phyloP scores from a whole-genome alignment of 2,113 vertebrate species.

The Bubo blakistoni region DNA sequence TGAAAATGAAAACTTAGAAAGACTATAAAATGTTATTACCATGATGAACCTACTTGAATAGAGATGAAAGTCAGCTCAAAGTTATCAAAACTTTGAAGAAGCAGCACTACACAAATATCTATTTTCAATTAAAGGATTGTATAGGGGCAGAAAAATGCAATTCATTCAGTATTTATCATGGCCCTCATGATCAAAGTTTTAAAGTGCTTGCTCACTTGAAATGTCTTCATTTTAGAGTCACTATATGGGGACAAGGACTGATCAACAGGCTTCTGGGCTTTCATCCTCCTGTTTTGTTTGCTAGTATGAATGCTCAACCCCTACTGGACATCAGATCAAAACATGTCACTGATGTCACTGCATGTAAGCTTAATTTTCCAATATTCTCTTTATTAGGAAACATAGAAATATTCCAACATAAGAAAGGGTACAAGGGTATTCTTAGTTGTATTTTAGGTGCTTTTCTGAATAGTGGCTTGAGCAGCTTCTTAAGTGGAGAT shows the following conservation, averaged over 20 bases:
- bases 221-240: not conserved
- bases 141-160: not conserved
- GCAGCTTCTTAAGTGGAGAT: not conserved
- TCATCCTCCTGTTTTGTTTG: not conserved
- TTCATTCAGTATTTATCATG: not conserved
- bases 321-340: not conserved
- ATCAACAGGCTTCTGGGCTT: not conserved
- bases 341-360: not conserved
- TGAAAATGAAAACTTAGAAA: conserved; percentile 27
- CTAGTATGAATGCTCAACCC: not conserved
- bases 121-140: not conserved
- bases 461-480: not conserved
- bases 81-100: conserved; percentile 16
- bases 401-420: not conserved
- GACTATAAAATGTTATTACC: conserved; percentile 31
- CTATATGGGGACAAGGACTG: not conserved
- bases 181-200: not conserved
- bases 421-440: not conserved
- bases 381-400: not conserved
- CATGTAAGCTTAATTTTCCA: not conserved
- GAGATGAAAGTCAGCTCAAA: conserved; percentile 41
- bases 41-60: not conserved
- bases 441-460: not conserved
- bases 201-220: not conserved
- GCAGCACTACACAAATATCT: not conserved